Percentiles rank a stretch among this genome's conserved stretches.
These are phyloP conservation scores for Megaustenia siamemsis DNA, from an alignment of 2,888 invertebrate species.

Conservation along the genomic window DNA sequence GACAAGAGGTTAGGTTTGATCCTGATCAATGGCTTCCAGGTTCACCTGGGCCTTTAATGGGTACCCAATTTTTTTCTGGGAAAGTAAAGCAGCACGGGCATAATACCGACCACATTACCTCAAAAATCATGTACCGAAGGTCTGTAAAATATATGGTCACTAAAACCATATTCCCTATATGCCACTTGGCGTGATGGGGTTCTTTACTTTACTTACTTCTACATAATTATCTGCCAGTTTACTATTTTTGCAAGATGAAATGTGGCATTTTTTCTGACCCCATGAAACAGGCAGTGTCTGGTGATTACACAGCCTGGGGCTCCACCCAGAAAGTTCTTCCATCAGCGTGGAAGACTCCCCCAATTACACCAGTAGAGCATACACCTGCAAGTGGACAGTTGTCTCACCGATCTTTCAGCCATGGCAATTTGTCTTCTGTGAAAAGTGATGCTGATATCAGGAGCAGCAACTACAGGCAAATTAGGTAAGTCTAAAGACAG, in stretches of 20 bases:
- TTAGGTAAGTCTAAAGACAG: conserved; percentile 34
- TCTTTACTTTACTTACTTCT: too few species aligned
- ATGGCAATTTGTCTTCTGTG: background rate
- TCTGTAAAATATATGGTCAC: too few species aligned
- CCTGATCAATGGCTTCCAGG: too few species aligned
- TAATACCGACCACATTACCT: too few species aligned
- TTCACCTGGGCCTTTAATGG: too few species aligned
- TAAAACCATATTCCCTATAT: too few species aligned
- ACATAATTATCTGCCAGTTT: too few species aligned
- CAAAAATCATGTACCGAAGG: too few species aligned
- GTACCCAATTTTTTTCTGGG: too few species aligned
- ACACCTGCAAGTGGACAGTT: background rate
- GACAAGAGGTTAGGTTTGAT: too few species aligned
- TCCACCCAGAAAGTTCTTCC: conserved; percentile 47
- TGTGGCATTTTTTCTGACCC: background rate
- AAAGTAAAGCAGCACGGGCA: too few species aligned
- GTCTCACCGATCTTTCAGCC: conserved; percentile 1
- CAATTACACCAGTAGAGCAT: conserved; percentile 53
- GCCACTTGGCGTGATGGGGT: too few species aligned
- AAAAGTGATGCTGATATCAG: conserved; percentile 21
- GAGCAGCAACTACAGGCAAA: conserved; percentile 17
- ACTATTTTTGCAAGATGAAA: background rate
- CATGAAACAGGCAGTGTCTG: conserved; percentile 14
- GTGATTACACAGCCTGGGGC: background rate
- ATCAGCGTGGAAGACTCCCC: conserved; percentile 73